Evolutionary conservation across 1,140 invertebrate species (phyloP), one percentile per base, ranked within the genome.

Genomic region (Druon quercuslanigerum): DNA sequence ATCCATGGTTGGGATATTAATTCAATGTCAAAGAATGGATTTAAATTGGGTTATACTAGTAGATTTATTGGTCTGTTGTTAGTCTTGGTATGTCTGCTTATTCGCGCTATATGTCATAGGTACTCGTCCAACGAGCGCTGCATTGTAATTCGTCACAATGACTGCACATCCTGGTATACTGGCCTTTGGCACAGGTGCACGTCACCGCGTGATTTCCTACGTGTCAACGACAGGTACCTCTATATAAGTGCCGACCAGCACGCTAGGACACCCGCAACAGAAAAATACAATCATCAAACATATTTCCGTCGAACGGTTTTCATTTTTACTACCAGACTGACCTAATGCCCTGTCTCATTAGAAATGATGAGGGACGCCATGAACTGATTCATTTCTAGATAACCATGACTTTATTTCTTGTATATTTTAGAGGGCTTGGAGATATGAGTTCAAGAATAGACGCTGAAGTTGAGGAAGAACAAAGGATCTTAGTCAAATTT

Each of bases 101-200:
- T 75, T 77, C 75, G 82, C 79, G 40, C 11, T 46, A 77, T 82
- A 81, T 74, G 72, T 77, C 75, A 77, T 56, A 76, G 78, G 74
- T 52, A 75, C 74, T 14, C 50, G 56, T 66, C 12, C 46, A 71
- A 52, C 78, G 75, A 66, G 60, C 13, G 40, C 73, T 83, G 85
- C 86, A 88, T 88, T 86, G 86, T 85, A 87, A 87, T 85, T 85
- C 87, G 86, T 85, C 80, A 82, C 87, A 83, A 86, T 88, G 87
- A 80, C 85, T 86, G 87, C 82, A 87, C 84, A 87, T 86, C 86
- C 87, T 86, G 87, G 83, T 86, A 80, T 66, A 66, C 60, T 66
- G 60, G 60, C 56, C 77, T 85, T 83, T 85, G 84, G 81, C 80
- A 85, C 86, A 87, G 84, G 84, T 85, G 85, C 83, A 73, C 81